Conservation (phyloP, 2,888 invertebrate species). For the Drosophila paranaensis region DNA sequence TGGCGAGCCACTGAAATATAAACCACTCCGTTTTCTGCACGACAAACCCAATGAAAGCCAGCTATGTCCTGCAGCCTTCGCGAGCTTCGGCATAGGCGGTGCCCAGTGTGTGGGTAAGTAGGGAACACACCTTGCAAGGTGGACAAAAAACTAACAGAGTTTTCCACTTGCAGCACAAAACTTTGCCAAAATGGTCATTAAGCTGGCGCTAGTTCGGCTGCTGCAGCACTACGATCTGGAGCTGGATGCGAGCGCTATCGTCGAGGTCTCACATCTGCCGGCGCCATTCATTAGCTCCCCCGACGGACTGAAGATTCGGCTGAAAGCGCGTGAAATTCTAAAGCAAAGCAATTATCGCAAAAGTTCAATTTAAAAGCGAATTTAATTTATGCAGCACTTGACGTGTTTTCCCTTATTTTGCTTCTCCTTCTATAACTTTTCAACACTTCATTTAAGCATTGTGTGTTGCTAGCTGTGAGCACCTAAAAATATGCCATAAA, state of each 20-base stretch:
- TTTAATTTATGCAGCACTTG: conserved; percentile 25
- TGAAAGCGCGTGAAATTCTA: conserved; percentile 61
- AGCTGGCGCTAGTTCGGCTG: conserved; percentile 79
- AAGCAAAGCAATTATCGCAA: conserved; percentile 44
- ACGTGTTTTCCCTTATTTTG: conserved; percentile 9
- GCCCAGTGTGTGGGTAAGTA: conserved; percentile 83
- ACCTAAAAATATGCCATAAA: conserved; percentile 77
- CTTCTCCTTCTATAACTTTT: conserved; percentile 14
- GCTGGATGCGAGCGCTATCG: conserved; percentile 31
- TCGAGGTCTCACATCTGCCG: conserved; percentile 71
- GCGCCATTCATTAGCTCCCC: conserved; percentile 67
- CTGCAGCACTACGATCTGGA: conserved; percentile 77
- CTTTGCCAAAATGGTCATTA: conserved; percentile 81
- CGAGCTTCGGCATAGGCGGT: conserved; percentile 84
- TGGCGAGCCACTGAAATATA: conserved; percentile 84
- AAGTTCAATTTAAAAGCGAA: conserved; percentile 27
- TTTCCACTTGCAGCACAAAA: conserved; percentile 70
- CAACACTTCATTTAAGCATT: conserved; percentile 59
- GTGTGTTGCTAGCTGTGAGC: conserved; percentile 41
- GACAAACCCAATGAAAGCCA: conserved; percentile 49
- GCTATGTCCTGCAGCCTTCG: conserved; percentile 57
- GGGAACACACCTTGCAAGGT: background rate
- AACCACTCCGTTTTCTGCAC: conserved; percentile 84
- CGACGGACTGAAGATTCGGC: conserved; percentile 69
- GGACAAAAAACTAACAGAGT: background rate